A percentile compares a stretch with the other conserved stretches of the same genome.
These are phyloP conservation scores for Diarsia dahlii DNA, from an alignment of 2,888 invertebrate genomes.

Conservation along the genomic window DNA sequence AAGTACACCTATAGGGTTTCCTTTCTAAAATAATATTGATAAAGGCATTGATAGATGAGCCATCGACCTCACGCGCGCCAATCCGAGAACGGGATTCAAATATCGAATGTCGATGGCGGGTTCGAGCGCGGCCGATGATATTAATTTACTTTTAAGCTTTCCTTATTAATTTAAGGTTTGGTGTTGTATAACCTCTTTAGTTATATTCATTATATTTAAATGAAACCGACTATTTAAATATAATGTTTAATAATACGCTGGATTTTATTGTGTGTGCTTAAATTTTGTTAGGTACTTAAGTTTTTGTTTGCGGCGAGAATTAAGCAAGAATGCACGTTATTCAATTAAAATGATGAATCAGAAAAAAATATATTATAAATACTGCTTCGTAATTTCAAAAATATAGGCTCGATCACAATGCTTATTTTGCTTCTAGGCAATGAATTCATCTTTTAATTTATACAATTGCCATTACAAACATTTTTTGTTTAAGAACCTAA, in stretches of 20 bases:
- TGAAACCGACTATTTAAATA: conserved; percentile 8
- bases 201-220: conserved; percentile 12
- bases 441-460: conserved; percentile 3
- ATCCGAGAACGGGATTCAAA: conserved; percentile 75
- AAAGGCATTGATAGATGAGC: conserved; percentile 69
- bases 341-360: background rate
- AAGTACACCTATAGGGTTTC: conserved; percentile 23
- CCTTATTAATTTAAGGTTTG: conserved; percentile 71
- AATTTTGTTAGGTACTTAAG: conserved; percentile 4
- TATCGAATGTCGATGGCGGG: conserved; percentile 76
- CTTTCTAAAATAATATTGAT: conserved; percentile 63
- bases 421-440: background rate
- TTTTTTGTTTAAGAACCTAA: conserved; percentile 5
- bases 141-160: conserved; percentile 78
- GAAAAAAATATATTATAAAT: background rate
- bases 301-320: background rate
- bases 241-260: background rate
- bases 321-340: background rate
- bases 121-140: conserved; percentile 72
- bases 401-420: background rate
- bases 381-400: background rate
- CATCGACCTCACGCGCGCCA: conserved; percentile 74
- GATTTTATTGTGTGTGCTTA: background rate
- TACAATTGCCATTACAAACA: conserved; percentile 18
- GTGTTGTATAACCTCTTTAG: conserved; percentile 56